phyloP scores from a whole-genome alignment of 1,140 invertebrate genomes.

The Diuraphis noxia region DNA sequence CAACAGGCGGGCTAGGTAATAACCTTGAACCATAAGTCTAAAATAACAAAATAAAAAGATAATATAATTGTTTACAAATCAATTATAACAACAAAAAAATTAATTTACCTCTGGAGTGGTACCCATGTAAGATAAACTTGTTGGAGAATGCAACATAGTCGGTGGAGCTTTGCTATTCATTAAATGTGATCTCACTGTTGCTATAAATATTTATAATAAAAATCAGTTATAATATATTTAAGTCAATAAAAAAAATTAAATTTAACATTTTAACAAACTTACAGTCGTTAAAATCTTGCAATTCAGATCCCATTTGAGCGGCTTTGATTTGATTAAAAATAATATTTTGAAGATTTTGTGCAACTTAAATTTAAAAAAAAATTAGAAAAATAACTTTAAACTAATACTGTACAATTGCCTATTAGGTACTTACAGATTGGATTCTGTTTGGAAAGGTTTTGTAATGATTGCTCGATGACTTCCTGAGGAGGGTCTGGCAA shows the following conservation, averaged over 20 bases:
- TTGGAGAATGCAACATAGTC: conserved; percentile 37
- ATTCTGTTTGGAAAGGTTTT: conserved; percentile 64
- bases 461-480: conserved; percentile 62
- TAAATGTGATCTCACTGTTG: conserved; percentile 27
- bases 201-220: not conserved
- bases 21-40: conserved; percentile 28
- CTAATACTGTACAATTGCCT: too few species aligned
- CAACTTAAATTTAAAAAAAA: conserved; percentile 60
- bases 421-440: conserved; percentile 62
- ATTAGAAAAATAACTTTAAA: not conserved
- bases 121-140: conserved; percentile 25
- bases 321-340: conserved; percentile 58
- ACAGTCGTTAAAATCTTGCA: conserved; percentile 21
- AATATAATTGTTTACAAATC: not conserved
- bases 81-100: not conserved
- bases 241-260: not conserved
- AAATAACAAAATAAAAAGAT: not conserved
- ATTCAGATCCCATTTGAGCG: conserved; percentile 30
- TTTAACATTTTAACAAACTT: not conserved
- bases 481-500: conserved; percentile 63
- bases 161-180: not conserved
- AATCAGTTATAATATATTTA: not conserved
- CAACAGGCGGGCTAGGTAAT: conserved; percentile 55
- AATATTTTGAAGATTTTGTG: conserved; percentile 64
- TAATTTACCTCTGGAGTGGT: conserved; percentile 6